Base-by-base conservation (phyloP, 1,140 invertebrate genomes). In the Drosophila kohkoa region DNA sequence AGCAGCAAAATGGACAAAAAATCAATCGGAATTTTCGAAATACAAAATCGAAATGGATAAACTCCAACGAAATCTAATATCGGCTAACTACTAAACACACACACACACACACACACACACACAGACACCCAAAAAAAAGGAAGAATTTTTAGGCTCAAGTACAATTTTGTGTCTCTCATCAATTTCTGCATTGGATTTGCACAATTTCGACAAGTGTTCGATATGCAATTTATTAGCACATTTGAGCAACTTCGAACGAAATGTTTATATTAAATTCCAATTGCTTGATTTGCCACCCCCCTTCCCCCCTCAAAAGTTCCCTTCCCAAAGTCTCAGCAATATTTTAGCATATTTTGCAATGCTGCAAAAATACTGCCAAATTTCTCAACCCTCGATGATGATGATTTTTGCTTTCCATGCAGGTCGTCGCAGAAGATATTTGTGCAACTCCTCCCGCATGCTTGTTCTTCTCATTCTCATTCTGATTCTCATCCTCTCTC, bases 191-290 rank as follows among this genome's bases (percentile, higher is more conserved):
- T 20, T 8, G 45, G 35, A 54, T 72, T 77, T 25, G 43, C 30
- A 43, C 41, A 71, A 48, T 48, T 57, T 64, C 20, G 13, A 20
- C 49, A 76, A 77, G 69, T 77, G 62, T 77, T 72, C 35, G 57
- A 60, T 58, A 72, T 77, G 55, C 62, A 73, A 77, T 77, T 73
- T 73, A 63, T 76, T 71, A 75, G 52, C 48, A 60, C 41, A 57
- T 57, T 57, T 57, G 16, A 25, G 57, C 4, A 45, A 46, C 57
- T 46, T 25, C 20, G 41, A 20, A 5, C 41, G 20, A 59, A 59
- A 59, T 57, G 54, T 57, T 46, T 59, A 59, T 45, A 71, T 71
- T 71, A 30, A 71, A 71, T 71, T 71, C 41, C 51, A 43, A 60
- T 52, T 60, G 54, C 35, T 52, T 62, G 57, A 41, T 45, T 68